Evolutionary conservation across 1,140 invertebrate genomes (phyloP).

Genomic region (Stenopsyche tienmushanensis): DNA sequence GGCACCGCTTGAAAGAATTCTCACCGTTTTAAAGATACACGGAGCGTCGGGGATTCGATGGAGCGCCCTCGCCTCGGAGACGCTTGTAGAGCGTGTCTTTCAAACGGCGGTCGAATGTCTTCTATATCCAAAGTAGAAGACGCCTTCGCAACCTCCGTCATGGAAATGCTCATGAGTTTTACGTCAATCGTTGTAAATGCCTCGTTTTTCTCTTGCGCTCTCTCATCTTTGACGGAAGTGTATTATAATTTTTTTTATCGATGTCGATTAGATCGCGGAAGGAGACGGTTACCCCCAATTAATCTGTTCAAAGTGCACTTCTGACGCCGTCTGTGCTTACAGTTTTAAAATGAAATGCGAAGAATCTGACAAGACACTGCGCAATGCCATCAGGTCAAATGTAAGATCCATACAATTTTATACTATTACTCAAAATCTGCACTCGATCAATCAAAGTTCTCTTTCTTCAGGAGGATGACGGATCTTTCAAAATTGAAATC

Average conservation of each 20-base stretch:
- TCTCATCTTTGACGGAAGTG: too few relatives aligned
- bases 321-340: background rate
- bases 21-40: too few relatives aligned
- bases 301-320: conserved; percentile 10
- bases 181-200: conserved; percentile 4
- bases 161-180: conserved; percentile 6
- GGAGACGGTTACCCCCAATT: background rate
- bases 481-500: background rate
- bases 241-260: too few relatives aligned
- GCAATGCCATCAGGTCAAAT: background rate
- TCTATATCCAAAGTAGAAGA: background rate
- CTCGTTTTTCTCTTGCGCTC: too few relatives aligned
- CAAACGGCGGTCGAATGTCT: background rate
- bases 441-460: background rate
- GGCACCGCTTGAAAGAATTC: too few relatives aligned
- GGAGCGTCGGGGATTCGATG: too few relatives aligned
- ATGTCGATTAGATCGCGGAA: background rate
- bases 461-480: background rate
- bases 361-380: conserved; percentile 5
- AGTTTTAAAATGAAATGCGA: conserved; percentile 16
- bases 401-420: background rate
- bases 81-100: conserved; percentile 4
- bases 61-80: too few relatives aligned
- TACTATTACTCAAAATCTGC: background rate
- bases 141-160: background rate